Evolutionary conservation across 2,797 vertebrate genomes (phyloP), one percentile per base, ranked within the genome.

Genomic region (Chaetophractus vellerosus): DNA sequence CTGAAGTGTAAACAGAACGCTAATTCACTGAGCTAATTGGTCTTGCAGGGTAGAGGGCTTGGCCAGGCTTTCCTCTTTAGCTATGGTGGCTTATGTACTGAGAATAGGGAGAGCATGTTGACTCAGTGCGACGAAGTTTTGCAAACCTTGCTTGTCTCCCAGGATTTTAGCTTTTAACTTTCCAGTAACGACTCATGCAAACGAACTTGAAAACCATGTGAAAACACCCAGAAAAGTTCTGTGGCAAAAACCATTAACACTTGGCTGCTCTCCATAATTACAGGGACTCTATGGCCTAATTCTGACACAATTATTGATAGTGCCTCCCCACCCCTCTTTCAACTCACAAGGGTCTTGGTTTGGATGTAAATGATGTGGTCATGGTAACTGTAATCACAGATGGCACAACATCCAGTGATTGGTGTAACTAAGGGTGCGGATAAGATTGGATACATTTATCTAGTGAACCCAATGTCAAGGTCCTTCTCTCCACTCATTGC

Each of bases 21-120:
- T 95, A 97, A 97, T 96, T 97, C 85, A 93, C 95, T 96, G 96
- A 81, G 92, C 89, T 96, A 97, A 97, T 96, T 94, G 90, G 88
- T 80, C 84, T 95, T 95, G 84, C 1, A 0, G 33, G 80, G 91
- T 75, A 48, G 68, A 90, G 87, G 88, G 91, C 41, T 89, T 52
- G 93, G 83, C 68, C 3, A 26, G 61, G 61, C 61, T 48, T 85
- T 91, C 55, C 85, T 88, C 61, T 74, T 82, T 6, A 79, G 69
- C 50, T 19, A 16, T 33, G 78, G 24, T 55, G 38, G 23, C 88
- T 50, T 84, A 8, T 26, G 28, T 10, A 9, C 36, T 2, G 21
- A 85, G 33, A 14, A 1, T 12, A 55, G 88, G 66, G 1, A 31
- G 36, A 10, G 23, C 23, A 36, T 71, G 38, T 55, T 92, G 57